phyloP scores from a whole-genome alignment of 2,888 invertebrate genomes.

The Ctena decussata region DNA sequence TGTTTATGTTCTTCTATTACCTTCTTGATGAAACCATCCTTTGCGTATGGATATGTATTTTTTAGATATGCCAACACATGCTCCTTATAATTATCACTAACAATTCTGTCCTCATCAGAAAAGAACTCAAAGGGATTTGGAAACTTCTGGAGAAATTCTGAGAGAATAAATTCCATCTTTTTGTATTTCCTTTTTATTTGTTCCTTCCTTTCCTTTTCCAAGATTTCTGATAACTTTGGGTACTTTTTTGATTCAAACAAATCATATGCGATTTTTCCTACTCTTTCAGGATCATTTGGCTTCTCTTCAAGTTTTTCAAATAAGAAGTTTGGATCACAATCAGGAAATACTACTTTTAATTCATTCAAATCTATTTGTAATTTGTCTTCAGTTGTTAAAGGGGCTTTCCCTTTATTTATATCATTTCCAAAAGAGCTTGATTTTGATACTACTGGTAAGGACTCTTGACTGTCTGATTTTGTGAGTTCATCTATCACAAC shows the following conservation, averaged over 20 bases:
- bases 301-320: slow-evolving; percentile 73
- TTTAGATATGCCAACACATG: slow-evolving; percentile 74
- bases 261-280: slow-evolving; percentile 73
- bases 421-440: slow-evolving; percentile 34
- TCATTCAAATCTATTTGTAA: slow-evolving; percentile 76
- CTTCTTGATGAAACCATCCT: slow-evolving; percentile 72
- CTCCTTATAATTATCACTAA: slow-evolving; percentile 76
- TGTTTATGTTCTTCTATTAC: slow-evolving; percentile 71
- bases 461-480: slow-evolving; percentile 63
- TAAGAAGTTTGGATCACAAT: slow-evolving; percentile 84
- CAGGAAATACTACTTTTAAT: slow-evolving; percentile 79
- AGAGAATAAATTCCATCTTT: slow-evolving; percentile 72
- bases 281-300: slow-evolving; percentile 68
- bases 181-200: slow-evolving; percentile 62
- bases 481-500: slow-evolving; percentile 80
- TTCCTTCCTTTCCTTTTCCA: slow-evolving; percentile 68
- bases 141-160: slow-evolving; percentile 81
- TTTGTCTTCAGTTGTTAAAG: slow-evolving; percentile 48
- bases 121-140: slow-evolving; percentile 80
- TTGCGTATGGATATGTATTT: slow-evolving; percentile 76
- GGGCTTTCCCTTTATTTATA: slow-evolving; percentile 54
- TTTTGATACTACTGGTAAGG: slow-evolving; percentile 23
- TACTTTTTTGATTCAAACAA: slow-evolving; percentile 79
- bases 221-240: slow-evolving; percentile 78
- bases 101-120: slow-evolving; percentile 67